Evolutionary conservation across 2,888 invertebrate genomes (phyloP), one percentile per base, ranked within the genome.

Genomic region (Sinodicranocentrus sp.): DNA sequence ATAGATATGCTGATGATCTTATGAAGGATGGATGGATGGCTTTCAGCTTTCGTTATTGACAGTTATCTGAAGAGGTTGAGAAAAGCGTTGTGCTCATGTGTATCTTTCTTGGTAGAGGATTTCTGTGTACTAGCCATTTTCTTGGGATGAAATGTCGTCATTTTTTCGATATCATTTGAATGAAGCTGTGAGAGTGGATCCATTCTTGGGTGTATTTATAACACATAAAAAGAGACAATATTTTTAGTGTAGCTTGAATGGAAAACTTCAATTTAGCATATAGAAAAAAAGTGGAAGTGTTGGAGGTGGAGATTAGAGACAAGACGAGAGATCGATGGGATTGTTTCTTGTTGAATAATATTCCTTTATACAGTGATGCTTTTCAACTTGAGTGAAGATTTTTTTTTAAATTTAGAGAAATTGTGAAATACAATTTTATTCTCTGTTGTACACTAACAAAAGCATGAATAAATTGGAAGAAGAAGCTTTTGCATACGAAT

Each of bases 41-140:
- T 65, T 76, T 76, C 21, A 65, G 25, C 23, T 54, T n/a, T 25
- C 26, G 17, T 43, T 52, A 67, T 77, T 68, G 67, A 43, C 68
- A 77, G 43, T 67, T 67, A 77, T 68, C 77, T 59, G 57, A 8
- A 13, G 54, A 76, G 23, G 8, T 67, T 68, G 6, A 59, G 68
- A 33, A 43, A 67, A 23, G 33, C 59, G 21, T 67, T 39, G 44
- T 59, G 26, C n/a, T 13, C 25, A n/a, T n/a, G n/a, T n/a, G 52
- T 68, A 39, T 44, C 26, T 52, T 33, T 54, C 19, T 21, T 26
- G 13, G 44, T 44, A 23, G n/a, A n/a, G n/a, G n/a, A 15, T 25
- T 25, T 25, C 19, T 25, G 43, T 72, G 33, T 17, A 13, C 1
- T n/a, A n/a, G 17, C n/a, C n/a, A 26, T 57, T 72, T 76, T 76